These are phyloP conservation scores for Aphelinus atriplicis DNA, from an alignment of 1,140 invertebrate genomes.

Conservation along the genomic window DNA sequence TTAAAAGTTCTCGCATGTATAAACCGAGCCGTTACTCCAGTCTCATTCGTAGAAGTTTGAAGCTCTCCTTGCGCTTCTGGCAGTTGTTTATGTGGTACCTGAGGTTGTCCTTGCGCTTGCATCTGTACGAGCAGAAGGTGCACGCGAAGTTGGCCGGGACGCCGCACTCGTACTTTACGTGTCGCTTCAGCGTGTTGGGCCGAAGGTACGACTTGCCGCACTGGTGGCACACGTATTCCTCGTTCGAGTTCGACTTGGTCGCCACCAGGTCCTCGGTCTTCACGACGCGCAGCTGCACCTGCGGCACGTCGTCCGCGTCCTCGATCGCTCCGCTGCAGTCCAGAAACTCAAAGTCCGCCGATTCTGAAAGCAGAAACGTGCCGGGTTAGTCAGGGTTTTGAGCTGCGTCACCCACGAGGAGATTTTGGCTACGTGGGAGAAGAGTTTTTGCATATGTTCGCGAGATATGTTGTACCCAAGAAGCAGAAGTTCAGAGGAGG, in stretches of 20 bases:
- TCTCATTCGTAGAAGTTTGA: not conserved
- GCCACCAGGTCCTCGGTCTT: conserved; percentile 6
- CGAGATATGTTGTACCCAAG: too few species aligned
- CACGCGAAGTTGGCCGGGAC: conserved; percentile 41
- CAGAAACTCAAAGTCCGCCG: too few species aligned
- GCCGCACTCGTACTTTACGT: conserved; percentile 47
- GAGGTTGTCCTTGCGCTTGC: conserved; percentile 44
- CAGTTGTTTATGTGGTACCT: conserved; percentile 30
- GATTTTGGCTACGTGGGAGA: too few species aligned
- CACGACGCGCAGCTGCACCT: conserved; percentile 15
- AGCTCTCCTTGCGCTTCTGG: conserved; percentile 12
- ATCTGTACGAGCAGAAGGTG: conserved; percentile 51
- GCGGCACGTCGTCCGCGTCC: not conserved
- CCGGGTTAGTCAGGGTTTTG: too few species aligned
- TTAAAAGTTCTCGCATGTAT: too few species aligned
- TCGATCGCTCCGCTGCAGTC: too few species aligned
- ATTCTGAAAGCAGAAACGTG: not conserved
- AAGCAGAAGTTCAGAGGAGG: too few species aligned
- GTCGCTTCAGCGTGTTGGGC: conserved; percentile 28
- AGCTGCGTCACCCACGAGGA: too few species aligned
- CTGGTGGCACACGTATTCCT: conserved; percentile 48
- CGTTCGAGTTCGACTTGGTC: too few species aligned
- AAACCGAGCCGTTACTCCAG: too few species aligned
- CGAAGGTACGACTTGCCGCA: conserved; percentile 57
- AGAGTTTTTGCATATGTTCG: too few species aligned